Evolutionary conservation across 2,888 invertebrate species (phyloP).

Genomic region (Chesias legatella): DNA sequence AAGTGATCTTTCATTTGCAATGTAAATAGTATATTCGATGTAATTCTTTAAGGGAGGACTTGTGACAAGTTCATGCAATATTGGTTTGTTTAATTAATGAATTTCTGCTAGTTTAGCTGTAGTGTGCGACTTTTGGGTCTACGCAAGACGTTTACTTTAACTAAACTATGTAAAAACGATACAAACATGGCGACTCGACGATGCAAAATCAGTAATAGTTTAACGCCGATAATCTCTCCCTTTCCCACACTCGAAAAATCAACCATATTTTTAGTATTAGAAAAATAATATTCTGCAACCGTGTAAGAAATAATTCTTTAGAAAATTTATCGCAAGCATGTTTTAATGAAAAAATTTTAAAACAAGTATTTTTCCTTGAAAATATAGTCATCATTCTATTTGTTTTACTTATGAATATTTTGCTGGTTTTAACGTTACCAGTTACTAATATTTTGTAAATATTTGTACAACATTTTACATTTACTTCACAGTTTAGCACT

Average conservation of each 20-base stretch:
- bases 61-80: slow-evolving; percentile 74
- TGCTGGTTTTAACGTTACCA: slow-evolving; percentile 52
- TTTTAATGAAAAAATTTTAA: no score
- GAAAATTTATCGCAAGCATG: no score
- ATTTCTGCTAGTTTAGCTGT: slow-evolving; percentile 47
- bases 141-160: slow-evolving; percentile 37
- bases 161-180: slow-evolving; percentile 32
- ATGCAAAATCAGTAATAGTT: slow-evolving; percentile 10
- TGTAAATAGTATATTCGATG: slow-evolving; percentile 66
- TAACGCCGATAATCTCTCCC: neutral
- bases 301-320: no score
- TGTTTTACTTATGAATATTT: slow-evolving; percentile 29
- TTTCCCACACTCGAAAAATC: no score
- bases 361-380: no score
- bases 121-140: slow-evolving; percentile 3
- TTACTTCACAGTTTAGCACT: slow-evolving; percentile 51
- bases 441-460: slow-evolving; percentile 60
- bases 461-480: slow-evolving; percentile 55
- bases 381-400: no score
- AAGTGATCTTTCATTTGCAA: slow-evolving; percentile 66
- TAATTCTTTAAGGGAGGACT: slow-evolving; percentile 51
- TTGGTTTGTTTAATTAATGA: slow-evolving; percentile 46
- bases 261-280: no score
- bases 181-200: slow-evolving; percentile 51
- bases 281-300: no score